Percentiles rank a stretch among this genome's conserved stretches.
Conservation (phyloP, 2,113 vertebrate genomes). For the Chaenogobius annularis region DNA sequence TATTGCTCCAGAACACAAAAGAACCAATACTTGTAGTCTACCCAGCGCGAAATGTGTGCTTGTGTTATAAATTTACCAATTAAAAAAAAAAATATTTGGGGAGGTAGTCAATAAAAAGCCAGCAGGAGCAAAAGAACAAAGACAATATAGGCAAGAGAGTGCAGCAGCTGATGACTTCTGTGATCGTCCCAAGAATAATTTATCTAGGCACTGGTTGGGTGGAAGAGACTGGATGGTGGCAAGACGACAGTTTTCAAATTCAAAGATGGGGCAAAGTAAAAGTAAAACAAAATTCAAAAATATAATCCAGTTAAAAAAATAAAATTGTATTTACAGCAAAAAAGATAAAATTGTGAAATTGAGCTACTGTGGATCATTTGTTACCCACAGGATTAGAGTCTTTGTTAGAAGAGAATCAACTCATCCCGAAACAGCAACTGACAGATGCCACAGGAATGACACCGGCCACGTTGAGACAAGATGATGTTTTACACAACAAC, state of each 20-base stretch:
- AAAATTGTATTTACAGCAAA: constrained; percentile 29
- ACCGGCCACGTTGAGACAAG: constrained; percentile 39
- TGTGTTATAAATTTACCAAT: constrained; percentile 23
- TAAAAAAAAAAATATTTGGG: constrained; percentile 35
- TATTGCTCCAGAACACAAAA: constrained; percentile 26
- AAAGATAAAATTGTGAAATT: constrained; percentile 23
- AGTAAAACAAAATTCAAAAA: constrained; percentile 24
- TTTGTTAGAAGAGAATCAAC: constrained; percentile 56
- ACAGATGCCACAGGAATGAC: constrained; percentile 41
- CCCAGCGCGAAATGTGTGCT: too few species aligned
- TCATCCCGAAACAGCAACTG: constrained; percentile 60
- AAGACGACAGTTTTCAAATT: constrained; percentile 44
- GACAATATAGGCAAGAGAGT: constrained; percentile 53
- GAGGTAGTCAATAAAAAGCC: constrained; percentile 62
- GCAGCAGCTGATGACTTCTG: constrained; percentile 64
- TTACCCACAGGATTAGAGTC: constrained; percentile 28
- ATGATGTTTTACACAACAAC: constrained; percentile 59
- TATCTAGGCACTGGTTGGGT: constrained; percentile 72
- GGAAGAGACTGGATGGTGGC: constrained; percentile 56
- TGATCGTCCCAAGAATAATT: constrained; percentile 52
- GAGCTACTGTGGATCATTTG: constrained; percentile 29
- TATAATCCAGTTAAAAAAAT: not conserved
- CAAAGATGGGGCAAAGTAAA: constrained; percentile 41
- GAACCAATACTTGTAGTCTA: constrained; percentile 10
- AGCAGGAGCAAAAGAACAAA: constrained; percentile 51